Evolutionary conservation across 2,888 invertebrate species (phyloP).

Genomic region (Liposcelis brunnea): DNA sequence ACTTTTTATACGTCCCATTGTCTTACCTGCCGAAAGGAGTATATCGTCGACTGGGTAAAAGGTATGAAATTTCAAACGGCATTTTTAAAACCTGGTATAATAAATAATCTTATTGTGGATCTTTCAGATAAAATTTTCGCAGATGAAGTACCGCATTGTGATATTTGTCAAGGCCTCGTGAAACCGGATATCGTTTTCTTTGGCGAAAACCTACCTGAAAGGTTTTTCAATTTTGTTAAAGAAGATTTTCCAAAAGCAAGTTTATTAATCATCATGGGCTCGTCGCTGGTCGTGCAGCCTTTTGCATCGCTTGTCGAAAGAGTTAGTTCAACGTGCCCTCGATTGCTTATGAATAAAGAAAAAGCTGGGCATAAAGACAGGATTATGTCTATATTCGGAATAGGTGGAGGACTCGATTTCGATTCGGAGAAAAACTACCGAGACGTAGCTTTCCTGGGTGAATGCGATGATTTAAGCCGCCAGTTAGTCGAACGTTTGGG

Average conservation of each 20-base stretch:
- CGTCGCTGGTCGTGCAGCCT: conserved; percentile 85
- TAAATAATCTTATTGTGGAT: conserved; percentile 9
- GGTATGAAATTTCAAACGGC: conserved; percentile 28
- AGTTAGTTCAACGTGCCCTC: conserved; percentile 52
- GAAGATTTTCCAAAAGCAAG: conserved; percentile 75
- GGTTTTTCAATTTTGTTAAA: conserved; percentile 50
- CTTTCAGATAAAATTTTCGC: conserved; percentile 50
- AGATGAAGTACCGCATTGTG: conserved; percentile 60
- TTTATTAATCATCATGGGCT: conserved; percentile 85
- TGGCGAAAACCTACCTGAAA: conserved; percentile 70
- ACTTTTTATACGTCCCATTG: conserved; percentile 82
- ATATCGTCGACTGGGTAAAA: conserved; percentile 72
- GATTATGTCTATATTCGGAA: conserved; percentile 25
- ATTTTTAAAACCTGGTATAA: not conserved
- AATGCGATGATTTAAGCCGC: conserved; percentile 65
- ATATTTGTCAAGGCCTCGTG: conserved; percentile 55
- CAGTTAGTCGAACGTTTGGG: conserved; percentile 57
- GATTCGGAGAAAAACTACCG: conserved; percentile 42
- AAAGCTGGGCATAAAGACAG: conserved; percentile 37
- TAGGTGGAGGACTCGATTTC: conserved; percentile 46
- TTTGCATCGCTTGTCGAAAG: conserved; percentile 77
- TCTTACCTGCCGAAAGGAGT: conserved; percentile 51
- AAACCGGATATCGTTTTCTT: conserved; percentile 96
- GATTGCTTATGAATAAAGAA: conserved; percentile 76
- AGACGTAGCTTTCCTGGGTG: conserved; percentile 67